Percentiles rank a stretch among this genome's conserved stretches.
Evolutionary conservation across 2,113 vertebrate genomes (phyloP).

Genomic region (Callorhinus ursinus): DNA sequence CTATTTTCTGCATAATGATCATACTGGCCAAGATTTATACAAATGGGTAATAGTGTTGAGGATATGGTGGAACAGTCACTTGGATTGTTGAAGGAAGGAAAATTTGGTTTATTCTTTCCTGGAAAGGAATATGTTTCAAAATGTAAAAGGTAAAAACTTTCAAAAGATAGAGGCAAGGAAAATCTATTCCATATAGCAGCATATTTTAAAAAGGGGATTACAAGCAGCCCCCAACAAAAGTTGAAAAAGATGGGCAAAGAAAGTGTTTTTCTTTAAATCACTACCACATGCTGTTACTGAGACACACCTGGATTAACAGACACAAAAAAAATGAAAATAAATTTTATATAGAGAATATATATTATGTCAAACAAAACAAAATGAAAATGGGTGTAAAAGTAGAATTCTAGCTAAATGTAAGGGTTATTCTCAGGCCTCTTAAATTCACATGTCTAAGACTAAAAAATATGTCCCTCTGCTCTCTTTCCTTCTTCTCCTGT

Average conservation of each 20-base stretch:
- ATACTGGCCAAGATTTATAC: not conserved
- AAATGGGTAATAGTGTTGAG: not conserved
- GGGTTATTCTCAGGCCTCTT: not conserved
- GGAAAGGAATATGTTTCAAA: not conserved
- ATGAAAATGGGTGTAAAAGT: not conserved
- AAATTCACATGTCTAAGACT: not conserved
- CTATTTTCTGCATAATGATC: not conserved
- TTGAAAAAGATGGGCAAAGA: not conserved
- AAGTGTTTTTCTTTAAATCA: not conserved
- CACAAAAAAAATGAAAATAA: too few relatives aligned
- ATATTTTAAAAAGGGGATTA: not conserved
- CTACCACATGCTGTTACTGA: not conserved
- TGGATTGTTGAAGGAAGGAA: not conserved
- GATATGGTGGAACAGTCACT: not conserved
- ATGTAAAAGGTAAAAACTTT: not conserved
- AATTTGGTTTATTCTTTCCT: not conserved
- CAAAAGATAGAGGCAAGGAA: not conserved
- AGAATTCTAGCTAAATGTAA: not conserved
- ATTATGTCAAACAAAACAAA: not conserved
- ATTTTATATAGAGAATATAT: not conserved
- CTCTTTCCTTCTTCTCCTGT: not conserved
- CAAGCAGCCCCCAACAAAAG: not conserved
- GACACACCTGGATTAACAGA: not conserved
- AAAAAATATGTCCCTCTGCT: not conserved
- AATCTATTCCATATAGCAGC: not conserved